A percentile compares a stretch with the other conserved stretches of the same genome.
Evolutionary conservation across 2,113 vertebrate genomes (phyloP).

Genomic region (Henicopernis longicauda): DNA sequence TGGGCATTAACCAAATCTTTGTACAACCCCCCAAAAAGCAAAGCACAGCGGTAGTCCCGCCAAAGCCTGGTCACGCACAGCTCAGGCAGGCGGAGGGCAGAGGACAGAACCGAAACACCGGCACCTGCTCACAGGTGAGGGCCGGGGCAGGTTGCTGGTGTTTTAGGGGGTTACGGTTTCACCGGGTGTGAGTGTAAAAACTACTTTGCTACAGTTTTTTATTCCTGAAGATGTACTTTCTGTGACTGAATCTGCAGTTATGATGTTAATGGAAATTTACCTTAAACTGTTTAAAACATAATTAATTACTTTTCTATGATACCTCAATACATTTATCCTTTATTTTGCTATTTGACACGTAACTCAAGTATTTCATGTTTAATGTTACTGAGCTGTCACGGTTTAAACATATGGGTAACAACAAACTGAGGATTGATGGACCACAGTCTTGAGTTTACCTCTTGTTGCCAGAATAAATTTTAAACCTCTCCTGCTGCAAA

Average conservation of each 20-base stretch:
- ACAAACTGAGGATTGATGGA: neutral
- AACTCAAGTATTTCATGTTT: neutral
- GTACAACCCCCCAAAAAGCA: neutral
- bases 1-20: neutral
- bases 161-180: neutral
- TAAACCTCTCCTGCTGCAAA: conserved; percentile 4
- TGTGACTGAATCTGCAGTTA: neutral
- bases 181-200: neutral
- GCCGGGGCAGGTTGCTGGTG: neutral
- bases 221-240: neutral
- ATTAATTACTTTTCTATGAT: neutral
- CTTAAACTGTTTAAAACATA: neutral
- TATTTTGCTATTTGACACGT: neutral
- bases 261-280: neutral
- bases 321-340: neutral
- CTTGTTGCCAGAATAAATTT: neutral
- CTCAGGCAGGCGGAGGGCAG: neutral
- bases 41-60: too few species aligned
- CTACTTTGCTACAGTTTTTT: neutral
- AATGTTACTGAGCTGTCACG: neutral
- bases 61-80: neutral
- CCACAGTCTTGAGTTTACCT: neutral
- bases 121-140: neutral
- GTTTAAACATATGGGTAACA: conserved; percentile 7
- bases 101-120: too few species aligned